A percentile compares a stretch with the other conserved stretches of the same genome.
These are phyloP conservation scores for Venustaconcha ellipsiformis DNA, from an alignment of 1,140 invertebrate genomes.

Conservation along the genomic window DNA sequence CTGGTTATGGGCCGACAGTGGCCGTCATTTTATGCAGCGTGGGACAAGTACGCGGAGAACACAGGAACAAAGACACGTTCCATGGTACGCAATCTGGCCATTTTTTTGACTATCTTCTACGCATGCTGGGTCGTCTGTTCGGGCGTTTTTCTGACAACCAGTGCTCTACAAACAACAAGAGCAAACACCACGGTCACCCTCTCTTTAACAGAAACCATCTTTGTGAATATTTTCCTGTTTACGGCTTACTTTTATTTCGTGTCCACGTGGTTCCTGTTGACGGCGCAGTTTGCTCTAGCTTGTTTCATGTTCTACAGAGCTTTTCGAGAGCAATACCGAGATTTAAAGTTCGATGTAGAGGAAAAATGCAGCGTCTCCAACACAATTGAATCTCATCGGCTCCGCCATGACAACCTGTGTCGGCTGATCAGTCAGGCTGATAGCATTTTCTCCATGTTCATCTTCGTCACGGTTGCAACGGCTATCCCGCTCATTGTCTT, in stretches of 20 bases:
- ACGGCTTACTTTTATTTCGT: conserved; percentile 23
- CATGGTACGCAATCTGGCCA: neutral
- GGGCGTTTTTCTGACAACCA: conserved; percentile 3
- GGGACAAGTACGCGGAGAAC: conserved; percentile 10
- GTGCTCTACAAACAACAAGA: neutral
- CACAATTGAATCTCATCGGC: conserved; percentile 12
- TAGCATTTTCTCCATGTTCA: conserved; percentile 23
- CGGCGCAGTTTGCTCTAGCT: conserved; percentile 9
- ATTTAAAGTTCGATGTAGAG: neutral
- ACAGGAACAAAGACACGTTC: conserved; percentile 4
- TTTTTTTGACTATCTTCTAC: conserved; percentile 2
- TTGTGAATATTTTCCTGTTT: neutral
- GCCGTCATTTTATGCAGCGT: conserved; percentile 15
- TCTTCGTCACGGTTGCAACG: conserved; percentile 13
- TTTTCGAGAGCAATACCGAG: neutral
- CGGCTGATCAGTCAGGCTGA: conserved; percentile 11
- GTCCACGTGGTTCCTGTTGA: conserved; percentile 23
- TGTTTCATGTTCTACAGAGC: conserved; percentile 9
- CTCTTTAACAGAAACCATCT: neutral
- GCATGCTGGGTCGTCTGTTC: conserved; percentile 7
- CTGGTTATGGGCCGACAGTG: conserved; percentile 1
- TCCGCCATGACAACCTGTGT: conserved; percentile 22
- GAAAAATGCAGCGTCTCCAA: neutral
- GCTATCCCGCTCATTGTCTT: conserved; percentile 27
- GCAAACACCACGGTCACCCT: conserved; percentile 4